Evolutionary conservation across 2,797 vertebrate genomes (phyloP), one percentile per base, ranked within the genome.

Genomic region (Capromys pilorides): DNA sequence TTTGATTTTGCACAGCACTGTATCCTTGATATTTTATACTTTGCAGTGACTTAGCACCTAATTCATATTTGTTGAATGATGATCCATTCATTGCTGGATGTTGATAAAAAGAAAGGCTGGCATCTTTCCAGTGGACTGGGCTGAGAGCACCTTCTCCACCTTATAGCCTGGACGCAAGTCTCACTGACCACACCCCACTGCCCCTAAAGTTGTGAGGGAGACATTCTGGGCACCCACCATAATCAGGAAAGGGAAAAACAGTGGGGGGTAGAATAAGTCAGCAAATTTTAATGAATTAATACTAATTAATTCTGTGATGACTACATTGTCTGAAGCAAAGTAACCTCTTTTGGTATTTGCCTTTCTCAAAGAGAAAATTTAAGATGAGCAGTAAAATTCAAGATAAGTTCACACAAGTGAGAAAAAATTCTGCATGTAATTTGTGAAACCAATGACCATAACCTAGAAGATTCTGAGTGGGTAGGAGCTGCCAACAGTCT

Each of bases 351-450:
- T 4, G 5, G 19, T 28, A n/a, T 77, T 11, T 11, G 22, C 59
- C 45, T 88, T 93, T 78, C 49, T 91, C n/a, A 90, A 93, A 93
- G 94, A 96, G 45, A 31, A 92, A 31, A 51, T 81, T 77, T 96
- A 66, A 78, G 33, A 91, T 8, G 33, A 12, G 18, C 33, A 6
- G 66, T 69, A 69, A 69, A 69, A n/a, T 36, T 69, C 7, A 67
- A 67, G 39, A 82, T 82, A 88, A 39, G 14, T 21, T 62, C 78
- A 77, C 49, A 12, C 18, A 88, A 18, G 8, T 83, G 36, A 36
- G 49, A 33, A 85, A 93, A 45, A 96, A 57, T 57, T 12, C 39
- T 80, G 6, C 45, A 80, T 94, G 22, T 88, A 82, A 94, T 88
- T 83, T 93, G 85, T 91, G 89, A 88, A 94, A 18, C 80, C 59